Evolutionary conservation across 2,888 invertebrate species (phyloP), one percentile per base, ranked within the genome.

Genomic region (Diogma glabrata): DNA sequence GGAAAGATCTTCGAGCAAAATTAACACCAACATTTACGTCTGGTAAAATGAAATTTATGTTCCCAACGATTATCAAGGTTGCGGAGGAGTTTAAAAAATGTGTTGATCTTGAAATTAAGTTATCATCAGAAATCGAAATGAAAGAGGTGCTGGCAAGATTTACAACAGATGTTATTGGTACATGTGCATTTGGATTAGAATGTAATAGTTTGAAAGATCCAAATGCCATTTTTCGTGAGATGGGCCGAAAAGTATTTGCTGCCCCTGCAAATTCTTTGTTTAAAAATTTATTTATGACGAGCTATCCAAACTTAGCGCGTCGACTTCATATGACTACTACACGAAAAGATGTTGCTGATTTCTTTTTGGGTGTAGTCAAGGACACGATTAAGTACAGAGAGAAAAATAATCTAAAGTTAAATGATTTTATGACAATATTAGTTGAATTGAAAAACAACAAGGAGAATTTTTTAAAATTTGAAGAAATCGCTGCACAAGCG

Each of bases 351-450:
- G 61, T 66, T 2, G 57, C 57, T 20, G 51, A 57, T 2, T 67
- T 67, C 51, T 66, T 61, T 24, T 58, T 60, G 58, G 54, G 59
- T 3, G 51, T 62, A 20, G 59, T 65, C 1, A 55, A 57, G 33
- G 63, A 67, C 1, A 70, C 70, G 0, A 64, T 74, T 2, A 61
- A 63, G 0, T 65, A 64, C 52, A 61, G 74, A 2, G 61, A 67
- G 28, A 56, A 65, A 55, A 58, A 63, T 51, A 57, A 62, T 4
- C 51, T 67, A 2, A 58, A 65, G 57, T 56, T 75, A 10, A 71
- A 72, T 50, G 74, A 77, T 56, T 77, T 75, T 52, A 60, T 77
- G 19, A 71, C 75, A 51, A 57, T 72, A 28, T 57, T 75, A 51
- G 63, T 74, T 3, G 69, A 72, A n/a, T 54, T 67, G 45, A 67